phyloP scores from a whole-genome alignment of 2,888 invertebrate genomes.

The Tinea semifulvella region DNA sequence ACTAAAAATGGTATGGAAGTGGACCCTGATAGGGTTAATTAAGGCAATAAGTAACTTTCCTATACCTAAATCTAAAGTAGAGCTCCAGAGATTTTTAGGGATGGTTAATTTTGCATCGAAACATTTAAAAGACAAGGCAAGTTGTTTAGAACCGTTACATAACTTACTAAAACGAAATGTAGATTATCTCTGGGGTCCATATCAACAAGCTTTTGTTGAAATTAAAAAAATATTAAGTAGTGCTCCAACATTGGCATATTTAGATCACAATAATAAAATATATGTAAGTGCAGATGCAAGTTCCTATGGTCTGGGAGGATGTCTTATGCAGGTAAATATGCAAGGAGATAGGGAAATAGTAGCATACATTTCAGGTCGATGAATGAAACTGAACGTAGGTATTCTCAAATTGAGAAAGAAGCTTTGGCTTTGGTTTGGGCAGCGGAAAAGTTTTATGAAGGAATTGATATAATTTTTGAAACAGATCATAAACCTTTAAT shows the following conservation, averaged over 20 bases:
- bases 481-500: conserved; percentile 18
- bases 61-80: conserved; percentile 15
- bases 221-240: conserved; percentile 1
- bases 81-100: conserved; percentile 17
- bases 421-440: conserved; percentile 15
- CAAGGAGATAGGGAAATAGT: conserved; percentile 12
- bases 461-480: conserved; percentile 5
- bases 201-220: conserved; percentile 8
- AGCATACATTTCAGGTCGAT: conserved; percentile 10
- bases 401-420: conserved; percentile 15
- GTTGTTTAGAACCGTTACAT: conserved; percentile 13
- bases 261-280: conserved; percentile 6
- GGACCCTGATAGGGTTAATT: conserved; percentile 15
- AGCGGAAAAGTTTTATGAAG: conserved; percentile 12
- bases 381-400: conserved; percentile 11
- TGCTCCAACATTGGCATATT: conserved; percentile 3
- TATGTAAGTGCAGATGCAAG: conserved; percentile 14
- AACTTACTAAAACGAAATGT: conserved; percentile 11
- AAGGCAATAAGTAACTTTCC: conserved; percentile 14
- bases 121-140: conserved; percentile 15
- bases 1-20: conserved; percentile 9
- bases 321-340: conserved; percentile 15
- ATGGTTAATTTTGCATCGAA: conserved; percentile 17
- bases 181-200: conserved; percentile 9
- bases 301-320: conserved; percentile 16